Percentiles rank a stretch among this genome's conserved stretches.
Conservation (phyloP, 1,140 invertebrate species). For the Halictus rubicundus region DNA sequence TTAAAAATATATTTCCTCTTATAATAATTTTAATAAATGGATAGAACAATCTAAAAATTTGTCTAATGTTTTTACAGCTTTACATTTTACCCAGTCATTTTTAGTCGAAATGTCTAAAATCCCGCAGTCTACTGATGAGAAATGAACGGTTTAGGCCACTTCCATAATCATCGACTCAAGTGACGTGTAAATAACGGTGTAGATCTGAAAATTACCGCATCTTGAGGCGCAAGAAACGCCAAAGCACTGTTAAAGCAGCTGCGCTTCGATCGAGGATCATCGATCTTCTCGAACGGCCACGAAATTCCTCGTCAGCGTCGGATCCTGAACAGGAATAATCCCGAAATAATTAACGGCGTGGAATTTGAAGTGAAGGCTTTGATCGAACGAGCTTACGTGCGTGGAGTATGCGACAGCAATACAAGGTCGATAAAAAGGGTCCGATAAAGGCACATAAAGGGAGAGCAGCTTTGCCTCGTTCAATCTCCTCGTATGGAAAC, state of each 20-base stretch:
- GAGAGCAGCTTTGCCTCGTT: conserved; percentile 43
- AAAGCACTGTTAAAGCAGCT: background rate
- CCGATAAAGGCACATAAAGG: conserved; percentile 35
- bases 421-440: conserved; percentile 43
- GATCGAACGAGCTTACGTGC: conserved; percentile 44
- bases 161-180: no score
- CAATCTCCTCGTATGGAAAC: conserved; percentile 57
- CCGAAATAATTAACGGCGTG: conserved; percentile 54
- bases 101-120: no score
- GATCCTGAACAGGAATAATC: conserved; percentile 18
- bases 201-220: no score
- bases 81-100: no score
- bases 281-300: background rate
- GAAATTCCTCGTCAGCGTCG: conserved; percentile 10
- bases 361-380: conserved; percentile 41
- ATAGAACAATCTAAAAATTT: no score
- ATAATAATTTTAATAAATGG: no score
- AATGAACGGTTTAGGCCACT: no score
- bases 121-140: no score
- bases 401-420: conserved; percentile 15
- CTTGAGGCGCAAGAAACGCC: no score
- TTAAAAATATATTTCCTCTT: no score
- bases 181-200: no score
- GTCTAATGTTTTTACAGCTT: no score
- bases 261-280: background rate